Evolutionary conservation across 2,888 invertebrate genomes (phyloP).

Genomic region (Apocheima hispidaria): DNA sequence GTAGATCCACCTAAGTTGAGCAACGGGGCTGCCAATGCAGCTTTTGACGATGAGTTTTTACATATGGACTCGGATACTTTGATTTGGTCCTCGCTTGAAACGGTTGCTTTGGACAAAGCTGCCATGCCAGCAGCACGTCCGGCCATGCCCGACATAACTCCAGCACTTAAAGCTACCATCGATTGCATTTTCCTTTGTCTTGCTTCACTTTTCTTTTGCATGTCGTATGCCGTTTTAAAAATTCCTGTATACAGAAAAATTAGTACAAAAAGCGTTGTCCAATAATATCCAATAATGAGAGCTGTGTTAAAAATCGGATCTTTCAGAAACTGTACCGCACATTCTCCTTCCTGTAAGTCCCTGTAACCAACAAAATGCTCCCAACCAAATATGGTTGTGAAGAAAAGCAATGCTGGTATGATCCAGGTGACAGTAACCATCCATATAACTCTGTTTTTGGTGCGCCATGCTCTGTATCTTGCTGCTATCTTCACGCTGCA

Average conservation of each 20-base stretch:
- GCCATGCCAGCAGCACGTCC: constrained; percentile 95
- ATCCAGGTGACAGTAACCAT: constrained; percentile 99
- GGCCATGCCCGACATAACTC: constrained; percentile 96
- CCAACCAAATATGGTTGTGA: constrained; percentile 99
- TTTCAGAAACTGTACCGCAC: constrained; percentile 98
- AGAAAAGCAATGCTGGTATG: constrained; percentile 97
- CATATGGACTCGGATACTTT: constrained; percentile 78
- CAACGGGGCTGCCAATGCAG: constrained; percentile 73
- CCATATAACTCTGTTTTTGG: constrained; percentile 96
- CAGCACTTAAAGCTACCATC: constrained; percentile 96
- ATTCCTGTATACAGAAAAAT: constrained; percentile 98
- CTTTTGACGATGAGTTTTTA: constrained; percentile 75
- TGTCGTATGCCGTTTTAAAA: constrained; percentile 98
- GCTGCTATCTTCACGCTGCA: constrained; percentile 99
- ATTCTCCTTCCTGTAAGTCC: constrained; percentile 94
- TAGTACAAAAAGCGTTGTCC: constrained; percentile 98
- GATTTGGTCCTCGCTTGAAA: constrained; percentile 90
- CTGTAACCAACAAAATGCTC: constrained; percentile 98
- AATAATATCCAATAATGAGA: constrained; percentile 98
- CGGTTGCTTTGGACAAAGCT: constrained; percentile 91
- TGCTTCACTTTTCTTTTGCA: constrained; percentile 98
- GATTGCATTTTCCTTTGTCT: constrained; percentile 98
- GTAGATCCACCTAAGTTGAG: constrained; percentile 79
- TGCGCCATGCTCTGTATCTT: constrained; percentile 98
- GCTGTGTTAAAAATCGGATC: constrained; percentile 99